phyloP scores from a whole-genome alignment of 35 echinoderm and acorn worm genomes.

The Patiria miniata region DNA sequence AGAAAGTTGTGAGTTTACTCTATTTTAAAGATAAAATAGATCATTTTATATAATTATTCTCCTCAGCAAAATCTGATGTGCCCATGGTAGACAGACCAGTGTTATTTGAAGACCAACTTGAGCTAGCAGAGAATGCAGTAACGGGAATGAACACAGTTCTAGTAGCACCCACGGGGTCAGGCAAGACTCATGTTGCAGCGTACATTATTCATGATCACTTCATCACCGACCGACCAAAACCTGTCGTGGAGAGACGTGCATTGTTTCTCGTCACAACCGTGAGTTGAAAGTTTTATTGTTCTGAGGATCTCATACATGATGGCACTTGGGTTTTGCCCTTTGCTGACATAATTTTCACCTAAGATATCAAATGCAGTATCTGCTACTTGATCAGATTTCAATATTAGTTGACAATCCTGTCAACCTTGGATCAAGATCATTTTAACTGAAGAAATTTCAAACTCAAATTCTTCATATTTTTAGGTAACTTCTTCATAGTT shows the following conservation, averaged over 20 bases:
- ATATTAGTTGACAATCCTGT: too few relatives aligned
- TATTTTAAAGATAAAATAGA: neutral
- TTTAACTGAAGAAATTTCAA: too few relatives aligned
- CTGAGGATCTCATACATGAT: too few relatives aligned
- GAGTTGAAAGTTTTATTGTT: neutral
- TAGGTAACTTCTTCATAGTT: too few relatives aligned
- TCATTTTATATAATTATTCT: neutral
- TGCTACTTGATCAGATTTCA: too few relatives aligned
- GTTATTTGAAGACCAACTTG: slow-evolving; percentile 4
- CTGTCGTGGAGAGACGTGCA: neutral
- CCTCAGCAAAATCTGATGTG: neutral
- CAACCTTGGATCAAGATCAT: too few relatives aligned
- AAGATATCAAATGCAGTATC: too few relatives aligned
- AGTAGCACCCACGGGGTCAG: slow-evolving; percentile 48
- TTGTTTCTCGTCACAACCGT: neutral
- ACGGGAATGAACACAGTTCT: slow-evolving; percentile 39
- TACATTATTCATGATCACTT: slow-evolving; percentile 65
- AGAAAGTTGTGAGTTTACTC: too few relatives aligned
- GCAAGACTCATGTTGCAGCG: slow-evolving; percentile 63
- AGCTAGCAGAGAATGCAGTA: slow-evolving; percentile 44
- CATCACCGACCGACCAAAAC: slow-evolving; percentile 1
- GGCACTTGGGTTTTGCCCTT: too few relatives aligned
- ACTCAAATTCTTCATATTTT: too few relatives aligned
- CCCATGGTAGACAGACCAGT: neutral
- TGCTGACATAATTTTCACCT: too few relatives aligned